These are phyloP conservation scores for Acromyrmex charruanus DNA, from an alignment of 1,140 invertebrate genomes.

Conservation along the genomic window DNA sequence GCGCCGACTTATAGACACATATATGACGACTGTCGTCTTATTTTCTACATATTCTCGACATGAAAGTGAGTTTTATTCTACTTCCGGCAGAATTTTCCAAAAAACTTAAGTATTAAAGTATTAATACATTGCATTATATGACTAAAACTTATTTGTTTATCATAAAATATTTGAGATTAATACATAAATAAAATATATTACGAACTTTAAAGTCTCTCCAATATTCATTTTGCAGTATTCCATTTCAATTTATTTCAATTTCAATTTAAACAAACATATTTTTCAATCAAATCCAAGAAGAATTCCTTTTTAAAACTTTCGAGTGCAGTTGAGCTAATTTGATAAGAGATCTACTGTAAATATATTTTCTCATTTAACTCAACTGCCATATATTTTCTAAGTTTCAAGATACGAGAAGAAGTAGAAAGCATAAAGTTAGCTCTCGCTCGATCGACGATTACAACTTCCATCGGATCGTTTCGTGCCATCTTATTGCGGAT, in stretches of 20 bases:
- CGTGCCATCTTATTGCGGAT: conserved; percentile 2
- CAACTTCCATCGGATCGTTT: conserved; percentile 50
- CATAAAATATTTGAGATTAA: background rate
- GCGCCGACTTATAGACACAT: background rate
- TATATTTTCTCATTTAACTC: conserved; percentile 5
- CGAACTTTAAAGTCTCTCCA: background rate
- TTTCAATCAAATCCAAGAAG: background rate
- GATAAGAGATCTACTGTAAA: background rate
- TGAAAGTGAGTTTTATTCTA: background rate
- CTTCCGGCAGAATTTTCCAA: background rate
- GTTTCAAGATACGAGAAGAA: conserved; percentile 6
- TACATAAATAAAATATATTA: background rate
- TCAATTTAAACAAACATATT: conserved; percentile 3
- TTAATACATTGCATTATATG: background rate
- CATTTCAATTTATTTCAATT: conserved; percentile 14
- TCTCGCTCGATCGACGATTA: conserved; percentile 24
- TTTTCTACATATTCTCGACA: background rate
- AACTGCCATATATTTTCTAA: conserved; percentile 5
- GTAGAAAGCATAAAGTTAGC: conserved; percentile 26
- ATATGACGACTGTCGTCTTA: conserved; percentile 54
- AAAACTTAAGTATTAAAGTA: background rate
- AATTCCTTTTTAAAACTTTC: background rate
- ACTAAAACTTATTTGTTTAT: background rate
- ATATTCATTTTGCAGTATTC: background rate
- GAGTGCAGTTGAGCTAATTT: background rate